Evolutionary conservation across 2,888 invertebrate species (phyloP).

Genomic region (Agonopterix alstromeriana): DNA sequence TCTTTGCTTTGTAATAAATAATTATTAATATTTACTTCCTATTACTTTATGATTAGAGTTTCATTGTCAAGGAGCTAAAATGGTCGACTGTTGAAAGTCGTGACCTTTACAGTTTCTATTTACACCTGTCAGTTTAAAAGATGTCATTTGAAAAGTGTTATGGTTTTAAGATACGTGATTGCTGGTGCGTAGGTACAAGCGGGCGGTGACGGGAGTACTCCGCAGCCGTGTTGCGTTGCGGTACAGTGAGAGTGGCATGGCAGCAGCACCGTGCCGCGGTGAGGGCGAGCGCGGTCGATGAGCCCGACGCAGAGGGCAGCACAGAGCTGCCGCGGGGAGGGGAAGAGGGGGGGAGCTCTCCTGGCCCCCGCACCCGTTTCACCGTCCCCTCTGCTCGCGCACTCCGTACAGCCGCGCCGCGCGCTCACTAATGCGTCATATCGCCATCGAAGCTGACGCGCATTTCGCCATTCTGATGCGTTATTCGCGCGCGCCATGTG

Average conservation of each 20-base stretch:
- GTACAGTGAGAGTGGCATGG: constrained; percentile 50
- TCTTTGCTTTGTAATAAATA: too few relatives aligned
- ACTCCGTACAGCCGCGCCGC: constrained; percentile 61
- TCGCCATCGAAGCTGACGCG: constrained; percentile 58
- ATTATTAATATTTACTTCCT: too few relatives aligned
- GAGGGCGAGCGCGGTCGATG: constrained; percentile 72
- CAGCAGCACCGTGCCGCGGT: constrained; percentile 30
- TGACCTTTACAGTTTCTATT: too few relatives aligned
- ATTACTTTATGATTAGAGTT: too few relatives aligned
- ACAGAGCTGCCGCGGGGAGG: constrained; percentile 33
- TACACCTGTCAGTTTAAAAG: too few relatives aligned
- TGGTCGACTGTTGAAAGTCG: too few relatives aligned
- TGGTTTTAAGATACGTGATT: too few relatives aligned
- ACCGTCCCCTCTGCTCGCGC: constrained; percentile 57
- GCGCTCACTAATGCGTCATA: constrained; percentile 76
- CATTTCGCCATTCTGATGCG: constrained; percentile 33
- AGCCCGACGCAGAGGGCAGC: constrained; percentile 72
- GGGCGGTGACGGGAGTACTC: background rate
- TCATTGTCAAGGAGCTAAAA: too few relatives aligned
- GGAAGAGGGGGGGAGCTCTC: constrained; percentile 43
- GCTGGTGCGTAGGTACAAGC: too few relatives aligned
- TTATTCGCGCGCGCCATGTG: constrained; percentile 68
- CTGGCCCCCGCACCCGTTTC: constrained; percentile 39
- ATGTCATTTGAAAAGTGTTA: too few relatives aligned
- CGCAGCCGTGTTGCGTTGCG: constrained; percentile 51